phyloP scores from a whole-genome alignment of 2,888 invertebrate species.

The Lordiphosa fenestrarum region DNA sequence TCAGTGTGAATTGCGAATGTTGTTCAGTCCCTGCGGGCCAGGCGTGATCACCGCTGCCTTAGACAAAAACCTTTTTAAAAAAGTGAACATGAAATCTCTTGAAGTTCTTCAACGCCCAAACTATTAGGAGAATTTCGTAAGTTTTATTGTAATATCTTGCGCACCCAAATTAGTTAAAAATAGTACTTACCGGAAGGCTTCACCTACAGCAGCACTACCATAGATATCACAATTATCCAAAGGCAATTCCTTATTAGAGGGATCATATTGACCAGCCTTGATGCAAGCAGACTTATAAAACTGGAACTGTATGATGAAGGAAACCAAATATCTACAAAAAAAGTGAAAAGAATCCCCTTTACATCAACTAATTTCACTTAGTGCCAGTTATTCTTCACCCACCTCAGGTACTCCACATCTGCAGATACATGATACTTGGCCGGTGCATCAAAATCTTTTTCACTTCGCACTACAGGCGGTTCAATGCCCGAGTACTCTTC shows the following conservation, averaged over 20 bases:
- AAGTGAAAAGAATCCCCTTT: too few relatives aligned
- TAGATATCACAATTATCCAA: slow-evolving; percentile 94
- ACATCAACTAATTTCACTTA: neutral
- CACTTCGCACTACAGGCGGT: slow-evolving; percentile 84
- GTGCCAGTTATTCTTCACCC: neutral
- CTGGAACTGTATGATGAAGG: slow-evolving; percentile 90
- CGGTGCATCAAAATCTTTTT: slow-evolving; percentile 88
- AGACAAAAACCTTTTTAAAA: too few relatives aligned
- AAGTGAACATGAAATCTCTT: too few relatives aligned
- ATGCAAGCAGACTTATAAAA: slow-evolving; percentile 87
- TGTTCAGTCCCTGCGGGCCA: too few relatives aligned
- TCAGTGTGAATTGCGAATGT: too few relatives aligned
- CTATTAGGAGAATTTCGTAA: too few relatives aligned
- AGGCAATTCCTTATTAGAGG: slow-evolving; percentile 84
- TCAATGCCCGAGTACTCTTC: slow-evolving; percentile 85
- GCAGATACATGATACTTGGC: slow-evolving; percentile 88
- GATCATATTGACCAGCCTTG: slow-evolving; percentile 89
- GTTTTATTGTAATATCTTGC: too few relatives aligned
- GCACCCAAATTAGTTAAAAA: too few relatives aligned
- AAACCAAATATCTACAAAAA: slow-evolving; percentile 85
- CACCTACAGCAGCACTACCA: slow-evolving; percentile 88
- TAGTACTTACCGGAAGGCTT: slow-evolving; percentile 84
- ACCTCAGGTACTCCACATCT: slow-evolving; percentile 87
- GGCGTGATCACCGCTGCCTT: too few relatives aligned
- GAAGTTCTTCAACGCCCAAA: too few relatives aligned